These are phyloP conservation scores for Morpho deidamia DNA, from an alignment of 2,888 invertebrate genomes.

Conservation along the genomic window DNA sequence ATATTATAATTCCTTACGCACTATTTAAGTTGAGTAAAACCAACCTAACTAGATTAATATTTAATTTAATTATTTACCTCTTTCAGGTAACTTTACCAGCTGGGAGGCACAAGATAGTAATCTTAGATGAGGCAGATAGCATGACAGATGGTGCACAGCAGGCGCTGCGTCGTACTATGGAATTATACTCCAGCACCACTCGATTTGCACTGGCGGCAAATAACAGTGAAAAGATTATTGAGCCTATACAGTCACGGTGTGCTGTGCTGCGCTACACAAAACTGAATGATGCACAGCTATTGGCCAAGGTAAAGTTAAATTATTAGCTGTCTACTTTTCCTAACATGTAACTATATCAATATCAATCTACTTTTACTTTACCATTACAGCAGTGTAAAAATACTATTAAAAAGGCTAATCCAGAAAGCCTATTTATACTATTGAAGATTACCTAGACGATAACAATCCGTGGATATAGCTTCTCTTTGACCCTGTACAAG, in stretches of 20 bases:
- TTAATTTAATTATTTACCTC: not conserved
- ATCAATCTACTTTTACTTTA: too few relatives aligned
- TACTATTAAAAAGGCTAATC: too few relatives aligned
- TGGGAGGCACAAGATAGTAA: conserved; percentile 96
- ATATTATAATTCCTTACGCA: not conserved
- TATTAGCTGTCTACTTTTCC: too few relatives aligned
- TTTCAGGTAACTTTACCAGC: conserved; percentile 89
- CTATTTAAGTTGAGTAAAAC: too few relatives aligned
- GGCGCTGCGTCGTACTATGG: conserved; percentile 98
- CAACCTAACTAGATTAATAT: too few relatives aligned
- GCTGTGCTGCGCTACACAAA: conserved; percentile 96
- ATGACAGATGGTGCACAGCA: conserved; percentile 99
- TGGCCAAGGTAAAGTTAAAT: conserved; percentile 81
- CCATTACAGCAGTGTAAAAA: too few relatives aligned
- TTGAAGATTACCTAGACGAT: too few relatives aligned
- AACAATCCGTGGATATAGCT: too few relatives aligned
- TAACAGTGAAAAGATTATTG: conserved; percentile 98
- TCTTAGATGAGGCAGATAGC: conserved; percentile 98
- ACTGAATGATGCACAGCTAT: conserved; percentile 92
- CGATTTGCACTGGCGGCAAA: conserved; percentile 99
- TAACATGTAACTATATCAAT: too few relatives aligned
- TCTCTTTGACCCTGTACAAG: too few relatives aligned
- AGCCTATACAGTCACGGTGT: conserved; percentile 99
- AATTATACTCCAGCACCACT: conserved; percentile 97
- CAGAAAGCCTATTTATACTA: too few relatives aligned